Percentiles rank a stretch among this genome's conserved stretches.
Conservation (phyloP, 2,888 invertebrate genomes). For the Unio pictorum region DNA sequence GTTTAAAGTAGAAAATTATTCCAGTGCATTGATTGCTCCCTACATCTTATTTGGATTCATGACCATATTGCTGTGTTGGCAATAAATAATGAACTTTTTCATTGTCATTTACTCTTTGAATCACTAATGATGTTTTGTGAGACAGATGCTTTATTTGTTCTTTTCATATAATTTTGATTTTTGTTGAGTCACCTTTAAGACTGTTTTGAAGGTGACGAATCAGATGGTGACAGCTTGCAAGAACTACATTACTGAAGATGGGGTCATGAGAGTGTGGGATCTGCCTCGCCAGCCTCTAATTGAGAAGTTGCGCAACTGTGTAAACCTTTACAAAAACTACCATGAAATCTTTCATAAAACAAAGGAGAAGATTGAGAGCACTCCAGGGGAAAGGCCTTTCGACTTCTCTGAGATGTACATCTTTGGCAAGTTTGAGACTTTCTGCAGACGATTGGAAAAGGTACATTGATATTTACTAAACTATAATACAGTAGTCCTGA, state of each 20-base stretch:
- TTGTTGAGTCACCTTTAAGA: too few species aligned
- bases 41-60: too few species aligned
- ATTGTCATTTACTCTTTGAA: too few species aligned
- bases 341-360: constrained; percentile 76
- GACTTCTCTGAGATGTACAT: constrained; percentile 71
- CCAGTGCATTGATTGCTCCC: too few species aligned
- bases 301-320: constrained; percentile 73
- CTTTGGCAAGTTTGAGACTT: constrained; percentile 71
- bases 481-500: neutral
- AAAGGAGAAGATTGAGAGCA: constrained; percentile 60
- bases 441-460: constrained; percentile 66
- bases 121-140: too few species aligned
- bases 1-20: too few species aligned
- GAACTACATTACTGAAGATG: constrained; percentile 62
- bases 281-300: constrained; percentile 52
- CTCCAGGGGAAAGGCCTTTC: constrained; percentile 63
- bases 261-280: constrained; percentile 62
- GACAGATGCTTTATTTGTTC: too few species aligned
- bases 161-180: too few species aligned
- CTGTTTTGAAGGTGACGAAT: constrained; percentile 64
- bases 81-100: too few species aligned
- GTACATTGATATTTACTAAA: constrained; percentile 20
- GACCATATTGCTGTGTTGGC: too few species aligned
- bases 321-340: constrained; percentile 76
- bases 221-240: constrained; percentile 70